phyloP scores from a whole-genome alignment of 1,140 invertebrate genomes.

The Laodelphax striatellus region DNA sequence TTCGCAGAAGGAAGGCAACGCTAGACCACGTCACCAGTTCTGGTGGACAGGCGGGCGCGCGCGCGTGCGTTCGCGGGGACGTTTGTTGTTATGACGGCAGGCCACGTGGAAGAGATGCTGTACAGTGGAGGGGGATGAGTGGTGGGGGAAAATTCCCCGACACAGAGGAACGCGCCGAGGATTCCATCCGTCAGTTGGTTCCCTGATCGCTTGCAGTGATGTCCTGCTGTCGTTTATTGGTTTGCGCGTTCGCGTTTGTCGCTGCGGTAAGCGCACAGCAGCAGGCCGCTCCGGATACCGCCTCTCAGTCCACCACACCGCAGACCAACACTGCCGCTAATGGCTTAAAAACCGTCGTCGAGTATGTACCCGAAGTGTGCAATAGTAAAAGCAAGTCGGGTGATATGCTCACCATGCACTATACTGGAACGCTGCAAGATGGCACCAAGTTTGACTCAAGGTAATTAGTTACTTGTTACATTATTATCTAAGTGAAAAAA shows the following conservation, averaged over 20 bases:
- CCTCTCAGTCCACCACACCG: neutral
- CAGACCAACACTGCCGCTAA: conserved; percentile 3
- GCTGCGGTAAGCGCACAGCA: conserved; percentile 9
- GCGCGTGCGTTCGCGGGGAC: too few species aligned
- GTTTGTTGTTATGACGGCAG: too few species aligned
- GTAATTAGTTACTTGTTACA: conserved; percentile 52
- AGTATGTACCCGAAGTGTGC: conserved; percentile 62
- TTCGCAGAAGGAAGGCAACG: too few species aligned
- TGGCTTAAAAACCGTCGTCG: conserved; percentile 68
- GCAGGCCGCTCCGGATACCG: conserved; percentile 8
- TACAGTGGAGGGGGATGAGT: too few species aligned
- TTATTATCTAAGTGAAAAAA: too few species aligned
- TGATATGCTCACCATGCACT: conserved; percentile 88
- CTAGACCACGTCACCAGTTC: too few species aligned
- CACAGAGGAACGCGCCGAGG: neutral
- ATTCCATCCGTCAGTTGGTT: neutral
- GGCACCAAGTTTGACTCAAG: conserved; percentile 90
- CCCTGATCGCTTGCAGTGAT: too few species aligned
- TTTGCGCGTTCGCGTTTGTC: neutral
- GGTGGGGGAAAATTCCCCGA: neutral
- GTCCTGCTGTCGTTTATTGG: neutral
- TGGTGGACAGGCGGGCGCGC: too few species aligned
- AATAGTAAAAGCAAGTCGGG: conserved; percentile 69
- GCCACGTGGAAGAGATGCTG: too few species aligned
- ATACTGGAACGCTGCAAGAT: conserved; percentile 75